Base-by-base conservation (phyloP, 2,113 vertebrate genomes). In the Sardina pilchardus region DNA sequence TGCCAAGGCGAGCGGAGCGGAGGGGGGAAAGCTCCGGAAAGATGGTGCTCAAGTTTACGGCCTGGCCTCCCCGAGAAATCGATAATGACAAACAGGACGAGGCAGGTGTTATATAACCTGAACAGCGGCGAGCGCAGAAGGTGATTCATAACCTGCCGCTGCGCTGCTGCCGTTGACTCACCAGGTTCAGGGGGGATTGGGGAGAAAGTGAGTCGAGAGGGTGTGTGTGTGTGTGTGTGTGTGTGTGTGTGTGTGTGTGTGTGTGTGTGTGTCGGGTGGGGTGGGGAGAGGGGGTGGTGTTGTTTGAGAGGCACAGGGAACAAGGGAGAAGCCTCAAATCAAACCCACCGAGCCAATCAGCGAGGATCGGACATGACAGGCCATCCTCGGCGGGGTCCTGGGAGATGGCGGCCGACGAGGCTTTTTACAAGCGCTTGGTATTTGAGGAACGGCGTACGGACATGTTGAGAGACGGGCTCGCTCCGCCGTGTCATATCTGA, bases 31-130 rank as follows among this genome's bases (percentile, higher is more conserved):
- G 71, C 71, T 78, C 71, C 34, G 34, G 34, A 78, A 78, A 78
- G 71, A 34, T 78, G 71, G 71, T 78, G 71, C 71, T 78, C 71
- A 78, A 78, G 71, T 78, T 78, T 78, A 78, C 34, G 34, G 71
- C 71, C 71, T 34, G 1, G 30, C 10, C 26, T 78, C 14, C 30
- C n/a, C 30, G 12, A 34, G 14, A 30, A 34, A 78, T 78, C 71
- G 71, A 78, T 78, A 78, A 34, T 78, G 71, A 78, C 71, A 78
- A 78, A 78, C 12, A 36, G 71, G 34, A 78, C 4, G 71, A 78
- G 71, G 71, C 71, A 78, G 71, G 71, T 78, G 71, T 78, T 78
- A 36, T 78, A 78, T 78, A 78, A 78, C 71, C 71, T 78, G 2
- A 34, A 78, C 26, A 78, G 71, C 71, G 30, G 30, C 71, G 9